Evolutionary conservation across 1,140 invertebrate species (phyloP).

Genomic region (Procambarus virginalis): DNA sequence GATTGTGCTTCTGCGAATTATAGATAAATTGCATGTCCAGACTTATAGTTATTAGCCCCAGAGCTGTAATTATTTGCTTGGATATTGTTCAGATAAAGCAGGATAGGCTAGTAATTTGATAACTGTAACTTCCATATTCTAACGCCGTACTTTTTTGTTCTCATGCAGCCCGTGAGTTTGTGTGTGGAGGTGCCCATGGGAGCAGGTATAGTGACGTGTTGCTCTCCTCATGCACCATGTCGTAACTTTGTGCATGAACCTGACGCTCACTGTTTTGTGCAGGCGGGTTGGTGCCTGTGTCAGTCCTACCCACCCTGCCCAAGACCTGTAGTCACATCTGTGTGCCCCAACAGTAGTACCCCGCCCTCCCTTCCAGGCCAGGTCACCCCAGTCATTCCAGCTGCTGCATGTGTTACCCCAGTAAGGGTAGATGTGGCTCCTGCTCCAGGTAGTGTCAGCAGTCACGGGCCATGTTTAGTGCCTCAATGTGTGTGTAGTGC

Average conservation of each 20-base stretch:
- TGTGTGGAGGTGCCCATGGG: constrained; percentile 57
- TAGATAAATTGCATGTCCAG: not conserved
- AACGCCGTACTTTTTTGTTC: constrained; percentile 11
- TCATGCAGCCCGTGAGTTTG: constrained; percentile 56
- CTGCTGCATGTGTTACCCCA: constrained; percentile 49
- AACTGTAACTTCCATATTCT: not conserved
- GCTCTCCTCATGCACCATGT: constrained; percentile 54
- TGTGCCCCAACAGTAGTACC: constrained; percentile 40
- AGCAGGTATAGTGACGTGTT: constrained; percentile 61
- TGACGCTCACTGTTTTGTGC: constrained; percentile 55
- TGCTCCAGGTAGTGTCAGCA: constrained; percentile 34
- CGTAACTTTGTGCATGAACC: constrained; percentile 67
- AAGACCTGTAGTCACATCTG: constrained; percentile 42
- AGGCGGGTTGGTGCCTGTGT: constrained; percentile 60
- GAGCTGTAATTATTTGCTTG: not conserved
- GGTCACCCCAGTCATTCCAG: constrained; percentile 32
- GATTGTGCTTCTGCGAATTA: not conserved
- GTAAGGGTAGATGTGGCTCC: constrained; percentile 44
- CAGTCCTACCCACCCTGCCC: constrained; percentile 59
- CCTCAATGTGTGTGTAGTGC: constrained; percentile 65
- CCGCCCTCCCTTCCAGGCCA: constrained; percentile 37
- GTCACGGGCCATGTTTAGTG: constrained; percentile 39
- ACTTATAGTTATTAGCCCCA: not conserved
- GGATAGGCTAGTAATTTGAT: not conserved
- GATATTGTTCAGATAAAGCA: not conserved